These are phyloP conservation scores for Lonchura striata DNA, from an alignment of 2,113 vertebrate species.

Conservation along the genomic window DNA sequence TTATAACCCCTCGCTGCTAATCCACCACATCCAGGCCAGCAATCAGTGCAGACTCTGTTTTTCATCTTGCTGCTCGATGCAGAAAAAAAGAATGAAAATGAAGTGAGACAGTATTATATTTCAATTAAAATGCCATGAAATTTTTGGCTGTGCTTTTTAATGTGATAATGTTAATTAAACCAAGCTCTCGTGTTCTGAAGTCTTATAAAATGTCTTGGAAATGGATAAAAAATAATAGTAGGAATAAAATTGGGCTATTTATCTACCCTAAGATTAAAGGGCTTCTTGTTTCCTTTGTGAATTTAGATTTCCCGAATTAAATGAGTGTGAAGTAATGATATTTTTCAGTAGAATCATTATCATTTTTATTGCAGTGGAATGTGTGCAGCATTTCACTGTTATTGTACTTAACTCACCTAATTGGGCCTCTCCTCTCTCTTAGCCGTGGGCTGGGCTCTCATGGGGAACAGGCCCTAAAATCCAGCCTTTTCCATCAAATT, in stretches of 20 bases:
- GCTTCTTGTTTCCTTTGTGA: conserved; percentile 62
- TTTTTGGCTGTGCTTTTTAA: conserved; percentile 57
- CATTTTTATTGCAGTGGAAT: conserved; percentile 53
- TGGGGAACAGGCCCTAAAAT: background rate
- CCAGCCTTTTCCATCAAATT: background rate
- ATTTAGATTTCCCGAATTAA: conserved; percentile 73
- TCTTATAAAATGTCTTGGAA: conserved; percentile 53
- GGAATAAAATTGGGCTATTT: conserved; percentile 67
- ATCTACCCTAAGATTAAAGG: conserved; percentile 54
- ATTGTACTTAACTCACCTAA: conserved; percentile 37
- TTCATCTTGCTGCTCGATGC: background rate
- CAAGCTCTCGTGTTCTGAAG: conserved; percentile 30
- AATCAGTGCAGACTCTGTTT: background rate
- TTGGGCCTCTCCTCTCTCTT: background rate
- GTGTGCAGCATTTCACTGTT: conserved; percentile 22
- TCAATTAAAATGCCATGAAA: conserved; percentile 67
- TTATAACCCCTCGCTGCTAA: background rate
- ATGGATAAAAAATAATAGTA: conserved; percentile 57
- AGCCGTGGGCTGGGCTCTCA: background rate
- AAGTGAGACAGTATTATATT: conserved; percentile 52
- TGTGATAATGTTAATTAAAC: conserved; percentile 69
- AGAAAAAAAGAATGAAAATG: background rate
- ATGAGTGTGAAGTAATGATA: conserved; percentile 69
- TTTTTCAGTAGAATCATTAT: conserved; percentile 57
- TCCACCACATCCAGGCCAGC: background rate